Evolutionary conservation across 2,113 vertebrate species (phyloP), one percentile per base, ranked within the genome.

Genomic region (Pteruthius melanotis): DNA sequence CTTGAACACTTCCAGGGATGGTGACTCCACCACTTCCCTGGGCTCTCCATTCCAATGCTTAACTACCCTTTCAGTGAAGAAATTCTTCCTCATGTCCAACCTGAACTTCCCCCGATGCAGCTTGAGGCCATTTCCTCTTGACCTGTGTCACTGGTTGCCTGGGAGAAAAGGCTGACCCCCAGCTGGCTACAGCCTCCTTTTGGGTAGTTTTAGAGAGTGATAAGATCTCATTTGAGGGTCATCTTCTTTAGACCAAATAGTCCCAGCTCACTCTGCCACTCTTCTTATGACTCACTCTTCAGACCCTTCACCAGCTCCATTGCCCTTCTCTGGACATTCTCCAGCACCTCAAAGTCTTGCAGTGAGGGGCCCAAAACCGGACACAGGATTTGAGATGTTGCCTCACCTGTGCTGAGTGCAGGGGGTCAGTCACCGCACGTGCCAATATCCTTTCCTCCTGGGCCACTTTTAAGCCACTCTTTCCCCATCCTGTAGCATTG

Each of bases 401-500:
- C 35, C 26, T 66, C 44, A 26, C 13, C 26, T 14, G 27, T 50
- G 26, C 21, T 9, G 5, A 35, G 1, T 11, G 26, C 7, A 50
- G 16, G 9, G n/a, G 10, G 1, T 21, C 20, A 57, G 31, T 76
- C 16, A 0, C 60, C 50, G 30, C 20, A n/a, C n/a, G n/a, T n/a
- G n/a, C 10, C 24, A 30, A 50, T 30, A 31, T 57, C 37, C 26
- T 42, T 76, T 35, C 9, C 44, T 26, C 15, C 44, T 66, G 37
- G 26, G 52, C 9, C 0, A 0, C 17, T 59, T 42, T 44, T 22
- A 7, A 52, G 24, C 5, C 7, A 30, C 42, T 56, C 19, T 75
- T 40, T 65, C 42, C n/a, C 11, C 50, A 30, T 49, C 30, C 19
- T 65, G 15, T 57, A 40, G 4, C 5, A 2, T 42, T 75, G 42